A percentile compares a stretch with the other conserved stretches of the same genome.
These are phyloP conservation scores for Cheilosia vernalis DNA, from an alignment of 2,888 invertebrate genomes.

Conservation along the genomic window DNA sequence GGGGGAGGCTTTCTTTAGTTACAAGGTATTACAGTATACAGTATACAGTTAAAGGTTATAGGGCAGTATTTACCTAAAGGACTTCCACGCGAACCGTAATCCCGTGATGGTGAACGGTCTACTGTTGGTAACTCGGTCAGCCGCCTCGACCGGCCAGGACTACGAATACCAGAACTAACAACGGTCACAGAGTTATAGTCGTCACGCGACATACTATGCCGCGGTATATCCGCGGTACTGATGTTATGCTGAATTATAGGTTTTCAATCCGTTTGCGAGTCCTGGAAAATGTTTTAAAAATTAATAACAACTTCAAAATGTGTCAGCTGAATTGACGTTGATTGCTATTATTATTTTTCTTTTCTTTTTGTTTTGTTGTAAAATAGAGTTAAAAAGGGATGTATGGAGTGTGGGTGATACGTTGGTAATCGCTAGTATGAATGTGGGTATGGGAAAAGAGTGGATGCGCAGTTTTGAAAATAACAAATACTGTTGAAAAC, in stretches of 20 bases:
- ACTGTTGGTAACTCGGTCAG: conserved; percentile 91
- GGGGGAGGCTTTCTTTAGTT: conserved; percentile 58
- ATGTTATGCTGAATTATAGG: conserved; percentile 68
- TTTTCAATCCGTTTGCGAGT: conserved; percentile 36
- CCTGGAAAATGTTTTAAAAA: conserved; percentile 29
- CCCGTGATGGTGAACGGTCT: conserved; percentile 94
- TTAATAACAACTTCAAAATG: not conserved
- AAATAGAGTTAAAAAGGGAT: not conserved
- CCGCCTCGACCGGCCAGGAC: conserved; percentile 86
- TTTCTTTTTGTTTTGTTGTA: not conserved
- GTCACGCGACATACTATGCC: conserved; percentile 84
- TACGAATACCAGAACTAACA: conserved; percentile 87
- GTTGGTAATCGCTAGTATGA: too few relatives aligned
- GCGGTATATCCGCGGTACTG: conserved; percentile 83
- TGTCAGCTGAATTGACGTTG: not conserved
- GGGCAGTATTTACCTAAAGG: conserved; percentile 84
- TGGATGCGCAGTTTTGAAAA: too few relatives aligned
- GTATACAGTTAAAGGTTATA: conserved; percentile 23
- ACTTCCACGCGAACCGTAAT: conserved; percentile 87
- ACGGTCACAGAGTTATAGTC: conserved; percentile 85
- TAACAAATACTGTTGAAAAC: too few relatives aligned
- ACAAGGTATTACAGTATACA: conserved; percentile 1
- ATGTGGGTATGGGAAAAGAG: too few relatives aligned
- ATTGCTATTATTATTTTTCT: not conserved
- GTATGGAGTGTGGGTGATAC: not conserved